phyloP scores from a whole-genome alignment of 2,888 invertebrate species.

The Sipha maydis region DNA sequence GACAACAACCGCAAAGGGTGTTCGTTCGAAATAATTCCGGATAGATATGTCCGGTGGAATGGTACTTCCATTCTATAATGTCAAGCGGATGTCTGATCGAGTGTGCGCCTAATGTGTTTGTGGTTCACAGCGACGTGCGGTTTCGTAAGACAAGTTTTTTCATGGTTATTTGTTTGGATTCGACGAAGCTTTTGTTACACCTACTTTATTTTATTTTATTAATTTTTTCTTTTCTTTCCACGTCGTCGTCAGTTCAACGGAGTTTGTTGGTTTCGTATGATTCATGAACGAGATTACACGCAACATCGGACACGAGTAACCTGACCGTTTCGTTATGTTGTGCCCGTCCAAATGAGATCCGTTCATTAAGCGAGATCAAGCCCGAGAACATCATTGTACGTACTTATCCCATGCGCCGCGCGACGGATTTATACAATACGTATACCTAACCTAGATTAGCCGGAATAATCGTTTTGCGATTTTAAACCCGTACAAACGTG shows the following conservation, averaged over 20 bases:
- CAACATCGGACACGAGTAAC: neutral
- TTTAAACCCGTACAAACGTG: too few relatives aligned
- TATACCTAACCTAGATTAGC: too few relatives aligned
- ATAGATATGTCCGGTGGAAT: neutral
- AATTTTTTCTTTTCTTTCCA: neutral
- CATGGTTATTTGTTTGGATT: conserved; percentile 39
- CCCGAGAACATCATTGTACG: too few relatives aligned
- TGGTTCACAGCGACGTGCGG: neutral
- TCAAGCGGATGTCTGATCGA: conserved; percentile 2
- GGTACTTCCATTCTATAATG: neutral
- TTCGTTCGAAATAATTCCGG: neutral
- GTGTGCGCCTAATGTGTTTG: neutral
- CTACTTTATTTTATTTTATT: too few relatives aligned
- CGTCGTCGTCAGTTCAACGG: neutral
- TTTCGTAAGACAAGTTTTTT: conserved; percentile 16
- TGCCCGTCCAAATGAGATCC: neutral
- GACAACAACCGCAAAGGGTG: neutral
- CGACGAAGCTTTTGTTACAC: conserved; percentile 6
- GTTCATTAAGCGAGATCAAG: too few relatives aligned
- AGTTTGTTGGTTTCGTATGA: conserved; percentile 20
- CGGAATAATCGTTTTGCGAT: too few relatives aligned
- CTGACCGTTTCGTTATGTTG: neutral
- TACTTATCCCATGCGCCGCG: too few relatives aligned
- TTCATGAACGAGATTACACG: neutral
- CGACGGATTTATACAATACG: too few relatives aligned